These are phyloP conservation scores for Eurytoma adleriae DNA, from an alignment of 2,888 invertebrate genomes.

Conservation along the genomic window DNA sequence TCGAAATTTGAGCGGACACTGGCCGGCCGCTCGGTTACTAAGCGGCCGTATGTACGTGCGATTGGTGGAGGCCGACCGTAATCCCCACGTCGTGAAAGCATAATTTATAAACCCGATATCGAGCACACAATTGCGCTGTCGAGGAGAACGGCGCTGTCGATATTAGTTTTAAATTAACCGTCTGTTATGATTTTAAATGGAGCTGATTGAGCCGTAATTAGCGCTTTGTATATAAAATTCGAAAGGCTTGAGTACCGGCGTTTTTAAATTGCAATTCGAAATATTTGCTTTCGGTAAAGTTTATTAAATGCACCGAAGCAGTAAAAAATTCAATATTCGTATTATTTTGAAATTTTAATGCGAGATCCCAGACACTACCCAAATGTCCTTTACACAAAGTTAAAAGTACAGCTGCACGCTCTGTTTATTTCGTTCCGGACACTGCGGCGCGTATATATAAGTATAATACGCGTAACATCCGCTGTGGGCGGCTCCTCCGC, in stretches of 20 bases:
- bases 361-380: not conserved
- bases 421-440: constrained; percentile 38
- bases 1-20: not conserved
- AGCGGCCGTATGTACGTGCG: not conserved
- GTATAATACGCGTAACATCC: constrained; percentile 7
- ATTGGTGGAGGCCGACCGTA: too few relatives aligned
- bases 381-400: not conserved
- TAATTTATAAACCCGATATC: not conserved
- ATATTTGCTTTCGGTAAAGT: not conserved
- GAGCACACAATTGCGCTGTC: not conserved
- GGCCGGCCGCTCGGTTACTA: not conserved
- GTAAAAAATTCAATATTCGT: not conserved
- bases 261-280: not conserved
- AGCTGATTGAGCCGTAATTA: not conserved
- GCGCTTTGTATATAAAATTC: not conserved
- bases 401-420: constrained; percentile 35
- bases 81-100: too few relatives aligned
- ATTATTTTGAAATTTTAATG: not conserved
- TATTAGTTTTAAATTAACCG: not conserved
- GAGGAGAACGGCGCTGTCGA: not conserved
- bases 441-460: not conserved
- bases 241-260: too few relatives aligned
- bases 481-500: constrained; percentile 8
- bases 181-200: not conserved
- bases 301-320: not conserved